phyloP scores from a whole-genome alignment of 2,888 invertebrate species.

The Emmelina monodactyla region DNA sequence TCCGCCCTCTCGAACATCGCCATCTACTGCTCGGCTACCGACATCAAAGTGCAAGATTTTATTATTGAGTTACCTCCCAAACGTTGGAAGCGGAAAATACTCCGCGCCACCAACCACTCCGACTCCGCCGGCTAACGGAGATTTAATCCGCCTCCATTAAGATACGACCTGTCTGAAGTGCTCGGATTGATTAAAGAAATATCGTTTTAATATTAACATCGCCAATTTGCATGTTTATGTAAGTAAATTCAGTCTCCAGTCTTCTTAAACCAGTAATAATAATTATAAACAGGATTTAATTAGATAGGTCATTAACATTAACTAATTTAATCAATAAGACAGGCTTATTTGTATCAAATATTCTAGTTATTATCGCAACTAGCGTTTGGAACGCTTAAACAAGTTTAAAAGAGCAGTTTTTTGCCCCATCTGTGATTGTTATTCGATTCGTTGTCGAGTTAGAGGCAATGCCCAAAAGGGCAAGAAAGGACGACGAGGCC shows the following conservation, averaged over 20 bases:
- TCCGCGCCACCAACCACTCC: constrained; percentile 17
- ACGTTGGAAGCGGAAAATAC: constrained; percentile 26
- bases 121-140: constrained; percentile 22
- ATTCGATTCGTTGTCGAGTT: too few species aligned
- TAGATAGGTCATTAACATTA: too few species aligned
- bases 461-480: constrained; percentile 36
- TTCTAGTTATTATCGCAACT: too few species aligned
- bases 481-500: constrained; percentile 46
- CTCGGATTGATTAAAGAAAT: constrained; percentile 28
- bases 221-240: too few species aligned
- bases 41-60: constrained; percentile 56
- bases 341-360: too few species aligned
- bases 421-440: too few species aligned
- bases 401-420: too few species aligned
- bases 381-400: too few species aligned
- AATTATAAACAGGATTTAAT: too few species aligned
- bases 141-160: constrained; percentile 35
- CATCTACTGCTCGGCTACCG: constrained; percentile 21
- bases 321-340: too few species aligned
- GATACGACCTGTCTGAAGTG: constrained; percentile 16
- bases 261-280: too few species aligned
- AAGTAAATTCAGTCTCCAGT: too few species aligned
- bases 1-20: constrained; percentile 33
- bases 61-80: constrained; percentile 39
- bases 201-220: constrained; percentile 21